Conservation (phyloP, 2,113 vertebrate species). For the Carettochelys insculpta region DNA sequence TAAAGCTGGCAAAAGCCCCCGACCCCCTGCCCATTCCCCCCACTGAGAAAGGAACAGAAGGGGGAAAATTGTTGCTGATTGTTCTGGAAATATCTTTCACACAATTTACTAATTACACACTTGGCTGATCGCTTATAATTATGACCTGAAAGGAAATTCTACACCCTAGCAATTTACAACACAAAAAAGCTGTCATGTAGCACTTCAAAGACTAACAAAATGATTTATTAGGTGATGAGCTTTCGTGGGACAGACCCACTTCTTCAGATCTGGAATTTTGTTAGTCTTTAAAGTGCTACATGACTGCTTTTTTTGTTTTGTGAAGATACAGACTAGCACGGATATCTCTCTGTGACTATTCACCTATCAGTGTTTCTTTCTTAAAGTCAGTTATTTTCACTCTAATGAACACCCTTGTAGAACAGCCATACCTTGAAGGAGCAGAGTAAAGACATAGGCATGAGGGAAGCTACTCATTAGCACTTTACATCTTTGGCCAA, state of each 20-base stretch:
- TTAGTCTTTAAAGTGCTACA: too few species aligned
- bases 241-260: too few species aligned
- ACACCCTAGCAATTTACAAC: slow-evolving; percentile 27
- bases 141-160: slow-evolving; percentile 56
- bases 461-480: slow-evolving; percentile 62
- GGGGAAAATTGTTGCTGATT: slow-evolving; percentile 55
- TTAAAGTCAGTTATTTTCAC: slow-evolving; percentile 39
- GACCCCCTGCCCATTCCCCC: too few species aligned
- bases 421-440: slow-evolving; percentile 43
- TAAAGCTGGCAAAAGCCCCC: slow-evolving; percentile 42
- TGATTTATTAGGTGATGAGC: too few species aligned
- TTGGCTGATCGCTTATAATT: slow-evolving; percentile 53
- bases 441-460: slow-evolving; percentile 43
- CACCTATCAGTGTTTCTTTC: slow-evolving; percentile 40
- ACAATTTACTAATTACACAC: slow-evolving; percentile 66
- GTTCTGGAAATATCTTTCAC: slow-evolving; percentile 55
- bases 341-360: too few species aligned
- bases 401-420: slow-evolving; percentile 50
- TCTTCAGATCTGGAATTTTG: too few species aligned
- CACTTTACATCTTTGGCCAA: slow-evolving; percentile 64
- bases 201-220: too few species aligned
- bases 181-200: too few species aligned
- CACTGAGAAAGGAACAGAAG: slow-evolving; percentile 45
- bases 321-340: too few species aligned
- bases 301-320: too few species aligned